These are phyloP conservation scores for Danio aesculapii DNA, from an alignment of 2,797 vertebrate genomes.

Conservation along the genomic window DNA sequence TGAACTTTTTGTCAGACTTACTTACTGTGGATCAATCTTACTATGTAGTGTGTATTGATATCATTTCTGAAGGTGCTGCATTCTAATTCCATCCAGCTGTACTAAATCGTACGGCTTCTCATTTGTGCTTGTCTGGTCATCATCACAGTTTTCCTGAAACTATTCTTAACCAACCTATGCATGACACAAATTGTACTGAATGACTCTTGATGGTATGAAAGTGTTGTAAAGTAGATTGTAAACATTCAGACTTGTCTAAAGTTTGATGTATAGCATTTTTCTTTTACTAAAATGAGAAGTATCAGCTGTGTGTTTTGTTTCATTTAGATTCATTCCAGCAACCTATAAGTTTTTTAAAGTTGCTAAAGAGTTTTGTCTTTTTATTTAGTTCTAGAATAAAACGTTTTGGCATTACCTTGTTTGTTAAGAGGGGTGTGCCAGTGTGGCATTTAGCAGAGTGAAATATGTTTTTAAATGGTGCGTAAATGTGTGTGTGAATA, in stretches of 20 bases:
- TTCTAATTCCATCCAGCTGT: slow-evolving; percentile 10
- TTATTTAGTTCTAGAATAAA: background rate
- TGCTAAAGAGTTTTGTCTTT: background rate
- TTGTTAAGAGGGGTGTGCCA: background rate
- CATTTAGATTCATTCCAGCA: background rate
- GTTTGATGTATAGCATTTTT: background rate
- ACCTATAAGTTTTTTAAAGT: background rate
- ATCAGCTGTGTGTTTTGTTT: background rate
- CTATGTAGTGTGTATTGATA: background rate
- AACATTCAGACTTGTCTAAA: background rate
- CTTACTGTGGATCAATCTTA: slow-evolving; percentile 14
- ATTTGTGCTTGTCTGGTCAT: slow-evolving; percentile 34
- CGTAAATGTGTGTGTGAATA: background rate
- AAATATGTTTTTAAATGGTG: background rate
- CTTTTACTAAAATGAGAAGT: background rate
- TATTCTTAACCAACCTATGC: slow-evolving; percentile 12
- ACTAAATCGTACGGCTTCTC: background rate
- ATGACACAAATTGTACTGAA: background rate
- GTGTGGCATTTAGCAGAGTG: background rate
- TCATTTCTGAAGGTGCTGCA: background rate
- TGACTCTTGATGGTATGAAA: background rate
- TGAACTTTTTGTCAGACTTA: slow-evolving; percentile 2
- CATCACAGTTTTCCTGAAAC: background rate
- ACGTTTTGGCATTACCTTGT: background rate
- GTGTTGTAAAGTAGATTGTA: background rate